Percentiles rank a stretch among this genome's conserved stretches.
These are phyloP conservation scores for Tenthredo livida DNA, from an alignment of 2,888 invertebrate species.

Conservation along the genomic window DNA sequence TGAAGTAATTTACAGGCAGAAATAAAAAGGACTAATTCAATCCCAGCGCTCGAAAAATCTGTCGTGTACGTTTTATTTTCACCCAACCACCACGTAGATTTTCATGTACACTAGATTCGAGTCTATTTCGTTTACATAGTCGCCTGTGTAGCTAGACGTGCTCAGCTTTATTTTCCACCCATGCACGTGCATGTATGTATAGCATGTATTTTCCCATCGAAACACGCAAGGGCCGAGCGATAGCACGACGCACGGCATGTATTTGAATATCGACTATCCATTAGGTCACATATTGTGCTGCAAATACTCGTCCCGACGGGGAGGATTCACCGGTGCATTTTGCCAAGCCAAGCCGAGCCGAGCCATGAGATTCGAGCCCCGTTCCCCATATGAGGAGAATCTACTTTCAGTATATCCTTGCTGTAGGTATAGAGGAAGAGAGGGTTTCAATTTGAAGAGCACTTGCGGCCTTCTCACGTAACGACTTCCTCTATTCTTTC, in stretches of 20 bases:
- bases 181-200: neutral
- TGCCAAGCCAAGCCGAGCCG: neutral
- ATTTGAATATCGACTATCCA: conserved; percentile 51
- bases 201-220: conserved; percentile 11
- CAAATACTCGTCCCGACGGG: conserved; percentile 9
- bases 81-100: neutral
- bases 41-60: neutral
- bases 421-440: neutral
- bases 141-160: neutral
- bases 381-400: neutral
- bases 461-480: neutral
- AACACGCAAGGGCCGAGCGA: conserved; percentile 20
- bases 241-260: conserved; percentile 19
- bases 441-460: conserved; percentile 15
- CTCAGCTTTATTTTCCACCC: neutral
- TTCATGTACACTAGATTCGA: neutral
- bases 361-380: neutral
- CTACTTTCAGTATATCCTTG: neutral
- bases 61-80: neutral
- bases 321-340: conserved; percentile 4
- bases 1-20: neutral
- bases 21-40: neutral
- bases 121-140: conserved; percentile 21
- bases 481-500: conserved; percentile 5
- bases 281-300: conserved; percentile 44